phyloP scores from a whole-genome alignment of 2,113 vertebrate species.

The Macquaria ambigua region DNA sequence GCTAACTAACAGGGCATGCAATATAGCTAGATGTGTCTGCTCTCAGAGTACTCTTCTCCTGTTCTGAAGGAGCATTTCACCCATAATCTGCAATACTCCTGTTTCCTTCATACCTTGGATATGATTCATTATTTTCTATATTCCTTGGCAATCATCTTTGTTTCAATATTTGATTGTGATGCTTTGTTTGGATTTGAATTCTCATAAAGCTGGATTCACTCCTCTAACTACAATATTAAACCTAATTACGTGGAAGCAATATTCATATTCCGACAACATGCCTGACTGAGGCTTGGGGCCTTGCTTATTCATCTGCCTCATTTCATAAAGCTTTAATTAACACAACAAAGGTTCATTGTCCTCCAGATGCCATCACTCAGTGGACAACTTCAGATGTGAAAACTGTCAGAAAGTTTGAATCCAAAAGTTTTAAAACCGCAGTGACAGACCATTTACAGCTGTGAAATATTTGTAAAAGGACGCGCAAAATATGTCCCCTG shows the following conservation, averaged over 20 bases:
- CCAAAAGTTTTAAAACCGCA: not conserved
- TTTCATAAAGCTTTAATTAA: conserved; percentile 51
- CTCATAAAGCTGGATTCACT: conserved; percentile 25
- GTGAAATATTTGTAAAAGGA: not conserved
- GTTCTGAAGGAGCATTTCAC: not conserved
- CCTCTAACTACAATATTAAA: conserved; percentile 45
- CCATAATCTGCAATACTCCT: not conserved
- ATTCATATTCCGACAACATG: conserved; percentile 45
- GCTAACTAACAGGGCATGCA: conserved; percentile 67
- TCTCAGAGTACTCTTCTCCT: not conserved
- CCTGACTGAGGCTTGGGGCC: conserved; percentile 20
- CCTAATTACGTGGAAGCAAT: conserved; percentile 53
- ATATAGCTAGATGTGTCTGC: conserved; percentile 37
- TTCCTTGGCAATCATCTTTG: conserved; percentile 12
- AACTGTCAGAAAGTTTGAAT: conserved; percentile 7
- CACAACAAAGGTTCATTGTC: conserved; percentile 46
- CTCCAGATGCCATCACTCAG: conserved; percentile 31
- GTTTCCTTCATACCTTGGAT: not conserved
- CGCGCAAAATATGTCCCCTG: not conserved
- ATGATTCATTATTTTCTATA: conserved; percentile 7
- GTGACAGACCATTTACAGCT: not conserved
- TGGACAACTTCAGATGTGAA: not conserved
- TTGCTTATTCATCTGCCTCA: conserved; percentile 31
- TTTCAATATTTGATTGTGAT: conserved; percentile 17
- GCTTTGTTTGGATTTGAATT: conserved; percentile 35